These are phyloP conservation scores for Piaya cayana DNA, from an alignment of 2,113 vertebrate species.

Conservation along the genomic window DNA sequence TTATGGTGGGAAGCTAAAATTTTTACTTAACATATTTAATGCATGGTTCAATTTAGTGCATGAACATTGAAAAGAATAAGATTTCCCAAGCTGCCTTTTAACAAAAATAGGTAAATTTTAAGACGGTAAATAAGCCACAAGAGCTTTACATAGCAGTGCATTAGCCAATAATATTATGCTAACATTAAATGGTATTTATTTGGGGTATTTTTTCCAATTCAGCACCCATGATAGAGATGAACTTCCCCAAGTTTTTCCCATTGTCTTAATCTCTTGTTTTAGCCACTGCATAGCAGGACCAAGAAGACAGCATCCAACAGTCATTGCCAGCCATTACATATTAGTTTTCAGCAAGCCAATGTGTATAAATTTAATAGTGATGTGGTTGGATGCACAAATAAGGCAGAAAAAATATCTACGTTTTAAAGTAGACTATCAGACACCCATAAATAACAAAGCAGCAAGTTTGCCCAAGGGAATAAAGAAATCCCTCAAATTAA, in stretches of 20 bases:
- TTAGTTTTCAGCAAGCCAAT: not conserved
- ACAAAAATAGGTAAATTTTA: not conserved
- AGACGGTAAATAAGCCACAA: not conserved
- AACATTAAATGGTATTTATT: not conserved
- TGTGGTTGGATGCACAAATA: not conserved
- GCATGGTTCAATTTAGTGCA: not conserved
- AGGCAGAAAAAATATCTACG: not conserved
- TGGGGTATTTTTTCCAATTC: not conserved
- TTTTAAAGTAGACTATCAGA: not conserved
- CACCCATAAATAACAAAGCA: not conserved
- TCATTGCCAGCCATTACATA: not conserved
- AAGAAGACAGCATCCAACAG: not conserved
- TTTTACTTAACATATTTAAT: not conserved
- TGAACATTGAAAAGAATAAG: not conserved
- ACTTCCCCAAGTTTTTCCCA: not conserved
- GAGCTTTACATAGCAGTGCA: not conserved
- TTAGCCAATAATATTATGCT: not conserved
- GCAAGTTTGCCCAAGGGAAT: not conserved
- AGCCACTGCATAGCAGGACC: not conserved
- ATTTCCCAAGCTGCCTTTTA: not conserved
- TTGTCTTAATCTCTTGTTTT: not conserved
- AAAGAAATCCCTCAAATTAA: constrained; percentile 10
- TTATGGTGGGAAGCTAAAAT: not conserved
- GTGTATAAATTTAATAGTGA: not conserved
- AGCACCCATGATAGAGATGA: not conserved